Base-by-base conservation (phyloP, 2,113 vertebrate species). In the Potamarius usumacintae region DNA sequence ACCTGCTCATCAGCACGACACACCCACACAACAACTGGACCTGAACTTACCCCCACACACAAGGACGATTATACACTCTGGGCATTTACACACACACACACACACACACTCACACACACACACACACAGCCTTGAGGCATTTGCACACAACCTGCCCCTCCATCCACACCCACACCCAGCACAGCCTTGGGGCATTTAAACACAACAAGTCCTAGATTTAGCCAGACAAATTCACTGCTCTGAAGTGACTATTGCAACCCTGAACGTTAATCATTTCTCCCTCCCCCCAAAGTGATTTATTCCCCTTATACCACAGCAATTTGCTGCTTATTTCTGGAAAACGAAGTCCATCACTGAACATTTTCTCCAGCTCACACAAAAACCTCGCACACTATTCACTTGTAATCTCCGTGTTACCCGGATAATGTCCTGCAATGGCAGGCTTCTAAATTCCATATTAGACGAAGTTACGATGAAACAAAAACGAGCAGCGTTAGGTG, bases 21-120 rank as follows among this genome's bases (percentile, higher is more conserved):
- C 30, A 15, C 34, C 17, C 55, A 60, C 53, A n/a, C 34, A 50
- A 52, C 22, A 53, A n/a, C 74, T 14, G 48, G 50, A 77, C 11
- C 74, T n/a, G 48, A n/a, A 77, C 53, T 52, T 53, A 77, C 52
- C 10, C 53, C 50, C 60, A 84, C 58, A 84, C 42, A 84, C 72
- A 79, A 52, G 55, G 76, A 84, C 84, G 88, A 85, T 79, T 88
- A 88, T 90, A 88, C 65, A 84, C 7, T 34, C 0, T 7, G 74
- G 48, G 10, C 22, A 77, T 50, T 77, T 77, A 50, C 74, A 77
- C 57, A 22, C 92, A 81, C 42, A 42, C 34, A 42, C 42, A 42
- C 34, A 42, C 34, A 22, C 92, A 81, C 42, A 42, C 34, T 3
- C 42, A 42, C 34, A 42, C 34, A 57, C 34, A 18, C 8, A 85